These are phyloP conservation scores for Glaucomys volans DNA, from an alignment of 2,113 vertebrate genomes.

Conservation along the genomic window DNA sequence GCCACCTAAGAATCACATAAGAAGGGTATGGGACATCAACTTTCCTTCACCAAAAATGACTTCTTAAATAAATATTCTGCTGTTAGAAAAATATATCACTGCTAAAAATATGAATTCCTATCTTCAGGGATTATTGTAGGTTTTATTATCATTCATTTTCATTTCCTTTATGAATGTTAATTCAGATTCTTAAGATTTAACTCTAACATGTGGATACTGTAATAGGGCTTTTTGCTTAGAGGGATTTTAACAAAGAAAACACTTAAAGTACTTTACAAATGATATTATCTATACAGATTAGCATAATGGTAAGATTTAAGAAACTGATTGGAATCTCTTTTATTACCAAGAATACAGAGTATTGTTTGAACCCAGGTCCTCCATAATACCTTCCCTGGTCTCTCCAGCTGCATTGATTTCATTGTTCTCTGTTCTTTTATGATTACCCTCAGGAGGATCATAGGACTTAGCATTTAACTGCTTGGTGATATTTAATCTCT, in stretches of 20 bases:
- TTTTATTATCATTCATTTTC: slow-evolving; percentile 18
- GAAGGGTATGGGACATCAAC: not conserved
- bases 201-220: not conserved
- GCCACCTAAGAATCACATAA: not conserved
- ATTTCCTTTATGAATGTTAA: not conserved
- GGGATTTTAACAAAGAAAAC: not conserved
- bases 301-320: not conserved
- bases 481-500: not conserved
- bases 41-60: slow-evolving; percentile 39
- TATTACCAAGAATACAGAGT: not conserved
- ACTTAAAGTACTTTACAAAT: not conserved
- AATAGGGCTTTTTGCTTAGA: not conserved
- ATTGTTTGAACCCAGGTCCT: not conserved
- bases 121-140: not conserved
- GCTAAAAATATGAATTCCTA: not conserved
- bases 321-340: not conserved
- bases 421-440: not conserved
- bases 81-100: slow-evolving; percentile 39
- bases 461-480: not conserved
- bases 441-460: not conserved
- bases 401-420: not conserved
- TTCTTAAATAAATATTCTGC: not conserved
- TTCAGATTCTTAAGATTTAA: not conserved
- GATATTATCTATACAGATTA: not conserved
- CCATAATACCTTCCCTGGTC: not conserved